Conservation (phyloP, 2,888 invertebrate genomes). For the Acanthacorydalis orientalis region DNA sequence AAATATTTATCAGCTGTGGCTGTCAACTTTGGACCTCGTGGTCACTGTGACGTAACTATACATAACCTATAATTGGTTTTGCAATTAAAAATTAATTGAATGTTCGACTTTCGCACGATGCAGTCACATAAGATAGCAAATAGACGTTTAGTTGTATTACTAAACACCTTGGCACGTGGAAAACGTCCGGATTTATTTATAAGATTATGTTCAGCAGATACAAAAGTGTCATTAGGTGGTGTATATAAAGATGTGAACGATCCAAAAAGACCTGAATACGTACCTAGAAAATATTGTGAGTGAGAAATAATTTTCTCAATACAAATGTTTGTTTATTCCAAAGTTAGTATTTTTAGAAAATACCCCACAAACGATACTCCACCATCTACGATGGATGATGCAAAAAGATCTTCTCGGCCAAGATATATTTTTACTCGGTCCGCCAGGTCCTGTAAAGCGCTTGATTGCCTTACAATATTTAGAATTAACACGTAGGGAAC, state of each 20-base stretch:
- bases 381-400: slow-evolving; percentile 88
- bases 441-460: slow-evolving; percentile 71
- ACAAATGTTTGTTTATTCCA: slow-evolving; percentile 11
- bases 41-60: not conserved
- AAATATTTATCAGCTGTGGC: too few relatives aligned
- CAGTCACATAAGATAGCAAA: not conserved
- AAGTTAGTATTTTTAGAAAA: slow-evolving; percentile 32
- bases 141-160: slow-evolving; percentile 1
- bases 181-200: slow-evolving; percentile 14
- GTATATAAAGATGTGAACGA: slow-evolving; percentile 44
- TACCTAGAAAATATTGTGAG: slow-evolving; percentile 74
- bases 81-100: too few relatives aligned
- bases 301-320: slow-evolving; percentile 14
- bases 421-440: slow-evolving; percentile 88
- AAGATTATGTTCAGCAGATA: slow-evolving; percentile 29
- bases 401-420: slow-evolving; percentile 87
- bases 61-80: not conserved
- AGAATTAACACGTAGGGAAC: slow-evolving; percentile 75
- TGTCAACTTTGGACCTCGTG: slow-evolving; percentile 4
- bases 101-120: not conserved
- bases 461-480: slow-evolving; percentile 75
- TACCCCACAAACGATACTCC: slow-evolving; percentile 52
- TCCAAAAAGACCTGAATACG: slow-evolving; percentile 58
- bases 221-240: slow-evolving; percentile 55
- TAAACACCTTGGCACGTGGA: not conserved